phyloP scores from a whole-genome alignment of 2,888 invertebrate genomes.

The Barypeithes pellucidus region DNA sequence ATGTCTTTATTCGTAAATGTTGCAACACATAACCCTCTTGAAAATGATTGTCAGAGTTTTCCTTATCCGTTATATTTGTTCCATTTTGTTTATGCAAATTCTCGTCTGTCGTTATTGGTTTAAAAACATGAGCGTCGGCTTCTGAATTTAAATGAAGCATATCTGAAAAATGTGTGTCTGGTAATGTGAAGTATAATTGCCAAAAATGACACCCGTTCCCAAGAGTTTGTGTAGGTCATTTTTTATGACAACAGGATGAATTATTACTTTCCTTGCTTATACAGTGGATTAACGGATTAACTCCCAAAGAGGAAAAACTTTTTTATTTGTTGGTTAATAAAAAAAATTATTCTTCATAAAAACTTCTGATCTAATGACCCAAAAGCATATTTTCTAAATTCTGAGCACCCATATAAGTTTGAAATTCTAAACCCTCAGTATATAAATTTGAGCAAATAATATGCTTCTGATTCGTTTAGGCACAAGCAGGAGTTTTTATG shows the following conservation, averaged over 20 bases:
- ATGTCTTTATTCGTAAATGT: constrained; percentile 46
- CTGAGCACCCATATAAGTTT: too few species aligned
- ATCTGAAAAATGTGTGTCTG: constrained; percentile 3
- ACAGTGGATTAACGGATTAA: too few species aligned
- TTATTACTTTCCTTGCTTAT: not conserved
- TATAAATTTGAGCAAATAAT: too few species aligned
- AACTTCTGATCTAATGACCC: too few species aligned
- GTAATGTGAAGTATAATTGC: constrained; percentile 2
- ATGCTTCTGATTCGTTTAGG: too few species aligned
- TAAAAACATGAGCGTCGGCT: constrained; percentile 35
- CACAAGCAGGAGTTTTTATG: too few species aligned
- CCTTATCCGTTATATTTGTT: constrained; percentile 38
- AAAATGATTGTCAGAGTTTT: constrained; percentile 38
- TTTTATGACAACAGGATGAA: not conserved
- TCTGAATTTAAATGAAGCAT: constrained; percentile 21
- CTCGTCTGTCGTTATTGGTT: constrained; percentile 37
- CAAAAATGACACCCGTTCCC: constrained; percentile 1
- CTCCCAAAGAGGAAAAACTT: too few species aligned
- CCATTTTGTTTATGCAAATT: constrained; percentile 48
- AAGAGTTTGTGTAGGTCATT: not conserved
- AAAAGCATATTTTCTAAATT: too few species aligned
- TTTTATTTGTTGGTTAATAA: too few species aligned
- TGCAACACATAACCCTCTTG: constrained; percentile 42
- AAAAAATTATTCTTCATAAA: too few species aligned
- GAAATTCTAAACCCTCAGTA: too few species aligned